Base-by-base conservation (phyloP, 1,140 invertebrate species). In the Lasaia peninsularis region DNA sequence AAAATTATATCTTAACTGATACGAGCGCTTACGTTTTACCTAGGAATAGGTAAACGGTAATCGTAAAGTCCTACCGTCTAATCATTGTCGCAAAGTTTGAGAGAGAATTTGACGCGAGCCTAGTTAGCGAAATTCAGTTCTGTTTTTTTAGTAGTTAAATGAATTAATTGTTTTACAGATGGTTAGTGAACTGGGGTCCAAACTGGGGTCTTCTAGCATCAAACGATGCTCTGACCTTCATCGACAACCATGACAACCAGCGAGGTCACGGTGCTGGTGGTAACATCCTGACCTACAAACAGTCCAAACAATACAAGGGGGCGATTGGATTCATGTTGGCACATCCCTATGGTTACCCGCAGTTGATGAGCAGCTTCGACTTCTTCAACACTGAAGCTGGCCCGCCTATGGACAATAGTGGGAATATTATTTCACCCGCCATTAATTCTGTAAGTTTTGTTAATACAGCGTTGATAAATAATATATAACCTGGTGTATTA, bases 261-360 rank as follows among this genome's bases (percentile, higher is more conserved):
- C 73, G 90, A 68, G 92, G 91, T 9, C 91, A 92, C 63, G 91
- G 91, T 28, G 90, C 89, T 50, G 90, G 90, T 58, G 91, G 91
- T 16, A 67, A 79, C 16, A 91, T 94, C 34, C 69, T 94, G 0
- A 94, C 92, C 0, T 91, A 93, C 73, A 93, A 93, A 64, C 71
- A 81, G 10, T 18, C 91, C 0, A 91, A 90, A 60, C 73, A 85
- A n/a, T 94, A 94, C 74, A 94, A 94, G 56, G 83, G 60, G 83
- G 95, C 95, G 1, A 91, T 93, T 6, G 94, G 93, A 1, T 97
- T 96, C 71, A 96, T 96, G 94, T 89, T 97, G 67, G 95, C 95
- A 0, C 94, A 95, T 91, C 93, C 95, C 0, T 96, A 96, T 71
- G 95, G 95, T 1, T 85, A 91, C 44, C 91, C 94, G 0, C 87